Conservation (phyloP, 2,797 vertebrate genomes). For the Sarcoramphus papa region DNA sequence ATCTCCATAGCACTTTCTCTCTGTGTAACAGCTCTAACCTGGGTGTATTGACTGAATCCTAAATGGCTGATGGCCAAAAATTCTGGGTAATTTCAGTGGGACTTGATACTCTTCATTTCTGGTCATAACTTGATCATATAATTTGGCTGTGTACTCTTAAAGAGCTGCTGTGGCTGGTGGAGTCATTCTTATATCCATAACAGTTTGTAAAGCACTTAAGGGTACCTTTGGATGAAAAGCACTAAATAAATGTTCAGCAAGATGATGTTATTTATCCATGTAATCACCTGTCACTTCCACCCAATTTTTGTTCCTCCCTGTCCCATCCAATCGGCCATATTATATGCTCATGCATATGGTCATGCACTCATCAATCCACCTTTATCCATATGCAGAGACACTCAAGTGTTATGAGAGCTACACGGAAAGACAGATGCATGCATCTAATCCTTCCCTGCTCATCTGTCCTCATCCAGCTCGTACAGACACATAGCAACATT, state of each 20-base stretch:
- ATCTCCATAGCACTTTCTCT: conserved; percentile 32
- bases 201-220: conserved; percentile 69
- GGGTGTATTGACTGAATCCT: conserved; percentile 18
- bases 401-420: conserved; percentile 58
- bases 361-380: conserved; percentile 66
- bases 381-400: conserved; percentile 61
- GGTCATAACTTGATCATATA: conserved; percentile 60
- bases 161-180: conserved; percentile 57
- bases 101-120: conserved; percentile 61
- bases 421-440: conserved; percentile 59
- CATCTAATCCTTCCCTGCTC: conserved; percentile 48
- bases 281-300: conserved; percentile 68
- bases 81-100: conserved; percentile 53
- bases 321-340: conserved; percentile 64
- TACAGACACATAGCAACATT: conserved; percentile 31
- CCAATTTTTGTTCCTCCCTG: conserved; percentile 66
- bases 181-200: conserved; percentile 67
- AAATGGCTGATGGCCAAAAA: conserved; percentile 57
- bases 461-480: conserved; percentile 51
- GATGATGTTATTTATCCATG: conserved; percentile 66
- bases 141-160: conserved; percentile 63
- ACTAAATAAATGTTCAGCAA: conserved; percentile 63
- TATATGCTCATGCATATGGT: conserved; percentile 63
- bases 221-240: conserved; percentile 65
- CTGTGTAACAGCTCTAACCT: conserved; percentile 15